Percentiles rank a stretch among this genome's conserved stretches.
Conservation (phyloP, 2,888 invertebrate genomes). For the Cataglyphis altisquamis region DNA sequence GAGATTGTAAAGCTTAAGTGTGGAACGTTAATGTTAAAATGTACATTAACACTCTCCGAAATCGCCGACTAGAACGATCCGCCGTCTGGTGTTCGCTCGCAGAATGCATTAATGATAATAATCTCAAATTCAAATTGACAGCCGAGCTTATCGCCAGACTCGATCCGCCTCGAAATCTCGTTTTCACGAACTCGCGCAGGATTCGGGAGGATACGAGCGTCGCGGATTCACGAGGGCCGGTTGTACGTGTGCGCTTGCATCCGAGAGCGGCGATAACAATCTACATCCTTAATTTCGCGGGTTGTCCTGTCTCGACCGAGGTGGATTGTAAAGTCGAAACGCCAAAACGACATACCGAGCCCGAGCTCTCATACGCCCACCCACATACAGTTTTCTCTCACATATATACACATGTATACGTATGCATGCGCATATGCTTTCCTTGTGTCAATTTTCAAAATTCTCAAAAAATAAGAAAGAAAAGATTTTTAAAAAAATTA, state of each 20-base stretch:
- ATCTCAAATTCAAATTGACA: slow-evolving; percentile 57
- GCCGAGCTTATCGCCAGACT: slow-evolving; percentile 48
- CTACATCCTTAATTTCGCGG: slow-evolving; percentile 78
- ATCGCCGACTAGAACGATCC: slow-evolving; percentile 28
- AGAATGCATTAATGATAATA: slow-evolving; percentile 48
- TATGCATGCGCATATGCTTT: slow-evolving; percentile 26
- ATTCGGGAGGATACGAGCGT: slow-evolving; percentile 58
- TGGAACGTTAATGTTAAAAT: slow-evolving; percentile 42
- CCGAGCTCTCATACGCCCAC: slow-evolving; percentile 65
- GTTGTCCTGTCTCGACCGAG: slow-evolving; percentile 69
- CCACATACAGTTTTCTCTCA: slow-evolving; percentile 60
- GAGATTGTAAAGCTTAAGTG: slow-evolving; percentile 21
- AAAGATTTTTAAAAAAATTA: not conserved
- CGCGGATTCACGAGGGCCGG: slow-evolving; percentile 65
- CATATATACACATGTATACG: not conserved
- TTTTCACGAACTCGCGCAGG: slow-evolving; percentile 34
- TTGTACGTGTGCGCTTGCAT: slow-evolving; percentile 56
- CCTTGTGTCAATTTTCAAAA: slow-evolving; percentile 20
- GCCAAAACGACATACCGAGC: slow-evolving; percentile 75
- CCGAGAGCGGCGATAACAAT: slow-evolving; percentile 71
- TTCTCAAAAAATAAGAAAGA: not conserved
- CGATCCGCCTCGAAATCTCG: slow-evolving; percentile 46
- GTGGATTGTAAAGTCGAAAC: slow-evolving; percentile 77
- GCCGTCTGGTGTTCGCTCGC: not conserved
- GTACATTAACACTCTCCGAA: slow-evolving; percentile 30